Evolutionary conservation across 1,140 invertebrate genomes (phyloP).

Genomic region (Megathymus violae): DNA sequence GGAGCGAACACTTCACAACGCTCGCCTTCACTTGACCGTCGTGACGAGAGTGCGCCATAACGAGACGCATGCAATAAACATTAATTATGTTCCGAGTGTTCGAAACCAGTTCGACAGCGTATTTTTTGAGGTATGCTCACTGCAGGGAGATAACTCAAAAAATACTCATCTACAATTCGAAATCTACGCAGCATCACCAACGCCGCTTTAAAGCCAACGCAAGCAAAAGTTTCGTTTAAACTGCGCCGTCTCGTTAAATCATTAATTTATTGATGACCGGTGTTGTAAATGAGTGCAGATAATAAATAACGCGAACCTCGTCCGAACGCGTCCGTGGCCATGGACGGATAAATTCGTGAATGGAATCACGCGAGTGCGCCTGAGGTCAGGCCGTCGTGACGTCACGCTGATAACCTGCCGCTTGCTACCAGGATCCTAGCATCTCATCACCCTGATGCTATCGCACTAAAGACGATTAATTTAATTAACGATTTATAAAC

Average conservation of each 20-base stretch:
- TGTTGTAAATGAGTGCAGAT: slow-evolving; percentile 36
- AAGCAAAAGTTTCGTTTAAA: slow-evolving; percentile 6
- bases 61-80: too few species aligned
- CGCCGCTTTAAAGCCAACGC: too few species aligned
- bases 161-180: too few species aligned
- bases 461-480: slow-evolving; percentile 3
- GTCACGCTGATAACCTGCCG: slow-evolving; percentile 50
- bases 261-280: slow-evolving; percentile 16
- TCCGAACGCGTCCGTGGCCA: slow-evolving; percentile 50
- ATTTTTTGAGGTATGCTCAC: too few species aligned
- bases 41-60: too few species aligned
- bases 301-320: slow-evolving; percentile 37
- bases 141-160: too few species aligned
- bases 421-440: slow-evolving; percentile 47
- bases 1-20: too few species aligned
- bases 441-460: slow-evolving; percentile 37
- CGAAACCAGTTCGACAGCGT: too few species aligned
- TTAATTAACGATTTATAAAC: neutral
- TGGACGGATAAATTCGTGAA: slow-evolving; percentile 67
- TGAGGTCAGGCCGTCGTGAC: slow-evolving; percentile 61
- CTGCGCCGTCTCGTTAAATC: slow-evolving; percentile 14
- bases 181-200: too few species aligned
- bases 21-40: too few species aligned
- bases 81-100: too few species aligned
- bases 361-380: slow-evolving; percentile 64